A percentile compares a stretch with the other conserved stretches of the same genome.
Conservation (phyloP, 2,888 invertebrate species). For the Kuschelorhynchus macadamiae region DNA sequence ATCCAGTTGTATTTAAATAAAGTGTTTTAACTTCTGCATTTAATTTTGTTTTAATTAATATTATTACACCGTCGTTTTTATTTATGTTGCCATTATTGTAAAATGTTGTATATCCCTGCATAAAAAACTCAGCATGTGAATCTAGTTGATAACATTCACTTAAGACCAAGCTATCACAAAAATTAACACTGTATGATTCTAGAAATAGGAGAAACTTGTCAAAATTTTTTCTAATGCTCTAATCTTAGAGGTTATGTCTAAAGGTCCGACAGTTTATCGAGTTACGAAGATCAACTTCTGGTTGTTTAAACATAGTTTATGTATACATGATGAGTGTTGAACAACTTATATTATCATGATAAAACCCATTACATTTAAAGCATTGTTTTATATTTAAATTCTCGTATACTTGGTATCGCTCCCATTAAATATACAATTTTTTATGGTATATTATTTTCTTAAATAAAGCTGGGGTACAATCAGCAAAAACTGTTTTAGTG, state of each 20-base stretch:
- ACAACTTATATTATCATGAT: not conserved
- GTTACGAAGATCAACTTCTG: not conserved
- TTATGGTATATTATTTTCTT: constrained; percentile 7
- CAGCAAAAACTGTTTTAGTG: not conserved
- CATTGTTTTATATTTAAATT: not conserved
- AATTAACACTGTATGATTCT: too few species aligned
- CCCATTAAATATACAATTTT: constrained; percentile 1
- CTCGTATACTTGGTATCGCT: constrained; percentile 3
- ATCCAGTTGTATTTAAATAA: not conserved
- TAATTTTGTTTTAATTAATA: not conserved
- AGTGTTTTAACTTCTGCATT: not conserved
- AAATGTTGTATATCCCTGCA: not conserved
- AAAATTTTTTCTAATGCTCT: not conserved
- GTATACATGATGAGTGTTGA: not conserved
- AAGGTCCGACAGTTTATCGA: constrained; percentile 8
- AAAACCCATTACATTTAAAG: constrained; percentile 2
- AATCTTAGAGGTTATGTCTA: not conserved
- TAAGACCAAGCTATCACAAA: too few species aligned
- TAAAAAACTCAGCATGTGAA: not conserved
- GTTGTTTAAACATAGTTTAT: not conserved
- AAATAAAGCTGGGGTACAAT: constrained; percentile 1
- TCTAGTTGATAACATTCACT: too few species aligned
- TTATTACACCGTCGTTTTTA: constrained; percentile 3
- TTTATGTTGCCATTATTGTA: not conserved
- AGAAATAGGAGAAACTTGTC: not conserved